Conservation (phyloP, 2,888 invertebrate genomes). For the Liodrosophila aerea region DNA sequence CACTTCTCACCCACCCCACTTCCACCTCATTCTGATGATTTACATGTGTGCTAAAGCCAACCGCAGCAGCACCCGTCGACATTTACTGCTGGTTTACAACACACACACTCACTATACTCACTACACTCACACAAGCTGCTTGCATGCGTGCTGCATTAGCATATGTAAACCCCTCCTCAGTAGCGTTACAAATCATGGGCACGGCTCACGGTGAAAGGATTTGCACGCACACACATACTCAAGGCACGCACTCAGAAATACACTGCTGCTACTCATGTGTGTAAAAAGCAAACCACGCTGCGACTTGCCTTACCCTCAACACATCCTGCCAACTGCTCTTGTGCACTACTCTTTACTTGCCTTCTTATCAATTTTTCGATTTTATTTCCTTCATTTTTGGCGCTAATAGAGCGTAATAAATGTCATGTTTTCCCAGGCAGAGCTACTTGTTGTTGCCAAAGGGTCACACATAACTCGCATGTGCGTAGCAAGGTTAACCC, state of each 20-base stretch:
- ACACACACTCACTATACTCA: conserved; percentile 16
- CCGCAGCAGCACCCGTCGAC: conserved; percentile 70
- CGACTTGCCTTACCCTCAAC: conserved; percentile 50
- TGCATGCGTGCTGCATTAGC: conserved; percentile 56
- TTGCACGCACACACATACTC: conserved; percentile 59
- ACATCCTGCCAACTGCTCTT: conserved; percentile 9
- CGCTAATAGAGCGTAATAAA: conserved; percentile 78
- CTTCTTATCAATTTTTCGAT: not conserved
- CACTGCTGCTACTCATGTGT: conserved; percentile 38
- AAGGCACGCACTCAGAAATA: conserved; percentile 16
- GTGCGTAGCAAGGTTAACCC: conserved; percentile 22
- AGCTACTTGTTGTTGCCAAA: conserved; percentile 66
- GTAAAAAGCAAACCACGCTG: too few relatives aligned
- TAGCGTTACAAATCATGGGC: conserved; percentile 62
- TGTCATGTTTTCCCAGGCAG: conserved; percentile 69
- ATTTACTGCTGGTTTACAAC: conserved; percentile 61
- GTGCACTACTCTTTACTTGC: not conserved
- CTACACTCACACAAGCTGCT: conserved; percentile 9
- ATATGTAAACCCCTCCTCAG: conserved; percentile 56
- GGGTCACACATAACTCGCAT: too few relatives aligned
- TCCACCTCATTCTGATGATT: too few relatives aligned
- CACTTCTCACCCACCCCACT: not conserved
- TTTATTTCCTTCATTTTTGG: conserved; percentile 25
- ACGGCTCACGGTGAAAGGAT: conserved; percentile 55
- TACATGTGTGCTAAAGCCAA: conserved; percentile 34